A percentile compares a stretch with the other conserved stretches of the same genome.
Evolutionary conservation across 2,888 invertebrate genomes (phyloP).

Genomic region (Lasioglossum marginatum): DNA sequence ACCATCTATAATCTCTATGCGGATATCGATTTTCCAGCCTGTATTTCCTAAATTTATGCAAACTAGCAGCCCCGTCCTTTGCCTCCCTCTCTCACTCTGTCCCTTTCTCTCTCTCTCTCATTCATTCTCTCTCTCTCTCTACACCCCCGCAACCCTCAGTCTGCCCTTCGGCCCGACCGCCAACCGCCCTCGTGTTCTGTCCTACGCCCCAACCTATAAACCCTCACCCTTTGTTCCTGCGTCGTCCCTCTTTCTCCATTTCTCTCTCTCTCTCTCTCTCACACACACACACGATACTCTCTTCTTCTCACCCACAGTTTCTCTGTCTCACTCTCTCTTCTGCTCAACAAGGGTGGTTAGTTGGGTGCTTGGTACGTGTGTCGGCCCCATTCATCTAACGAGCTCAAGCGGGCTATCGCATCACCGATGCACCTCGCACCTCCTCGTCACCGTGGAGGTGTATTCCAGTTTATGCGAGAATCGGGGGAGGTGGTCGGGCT

Average conservation of each 20-base stretch:
- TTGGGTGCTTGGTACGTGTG: slow-evolving; percentile 61
- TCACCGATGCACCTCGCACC: slow-evolving; percentile 62
- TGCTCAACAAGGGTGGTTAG: slow-evolving; percentile 32
- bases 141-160: slow-evolving; percentile 4
- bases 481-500: not conserved
- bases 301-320: not conserved
- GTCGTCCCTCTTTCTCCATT: not conserved
- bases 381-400: slow-evolving; percentile 83
- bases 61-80: slow-evolving; percentile 77
- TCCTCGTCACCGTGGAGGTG: slow-evolving; percentile 60
- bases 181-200: slow-evolving; percentile 39
- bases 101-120: not conserved
- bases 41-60: slow-evolving; percentile 85
- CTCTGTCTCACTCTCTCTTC: slow-evolving; percentile 9
- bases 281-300: too few species aligned
- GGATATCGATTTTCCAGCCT: slow-evolving; percentile 84
- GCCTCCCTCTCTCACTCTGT: slow-evolving; percentile 13
- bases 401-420: slow-evolving; percentile 74
- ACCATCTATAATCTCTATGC: slow-evolving; percentile 85
- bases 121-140: not conserved
- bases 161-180: slow-evolving; percentile 56
- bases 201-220: slow-evolving; percentile 49
- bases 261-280: not conserved
- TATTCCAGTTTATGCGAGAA: slow-evolving; percentile 52
- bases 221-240: slow-evolving; percentile 38